Percentiles rank a stretch among this genome's conserved stretches.
Evolutionary conservation across 2,888 invertebrate species (phyloP).

Genomic region (Cantharis lateralis): DNA sequence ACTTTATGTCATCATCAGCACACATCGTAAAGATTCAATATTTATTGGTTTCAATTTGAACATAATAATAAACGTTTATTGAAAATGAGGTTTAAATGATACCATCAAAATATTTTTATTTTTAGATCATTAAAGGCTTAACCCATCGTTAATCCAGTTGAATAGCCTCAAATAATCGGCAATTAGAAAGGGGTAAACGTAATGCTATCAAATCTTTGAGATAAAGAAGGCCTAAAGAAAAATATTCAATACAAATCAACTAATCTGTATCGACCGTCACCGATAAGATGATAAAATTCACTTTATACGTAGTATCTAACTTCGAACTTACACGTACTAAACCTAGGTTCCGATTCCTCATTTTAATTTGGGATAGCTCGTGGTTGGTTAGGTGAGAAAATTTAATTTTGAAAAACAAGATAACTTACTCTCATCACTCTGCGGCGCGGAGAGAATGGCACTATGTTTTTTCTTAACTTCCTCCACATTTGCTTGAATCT

Average conservation of each 20-base stretch:
- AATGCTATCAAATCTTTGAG: no score
- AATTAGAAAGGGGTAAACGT: no score
- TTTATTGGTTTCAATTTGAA: neutral
- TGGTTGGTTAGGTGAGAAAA: neutral
- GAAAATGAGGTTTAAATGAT: neutral
- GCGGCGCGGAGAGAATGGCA: conserved; percentile 97
- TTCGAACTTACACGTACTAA: no score
- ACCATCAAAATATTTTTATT: no score
- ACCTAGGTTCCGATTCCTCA: no score
- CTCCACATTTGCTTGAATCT: conserved; percentile 98
- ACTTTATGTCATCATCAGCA: no score
- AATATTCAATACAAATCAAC: neutral
- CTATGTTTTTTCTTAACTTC: conserved; percentile 99
- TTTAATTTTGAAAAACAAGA: neutral
- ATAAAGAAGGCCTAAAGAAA: no score
- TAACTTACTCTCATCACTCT: conserved; percentile 96
- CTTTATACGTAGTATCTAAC: no score
- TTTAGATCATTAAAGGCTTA: neutral
- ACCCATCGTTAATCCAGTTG: neutral
- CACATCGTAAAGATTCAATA: no score
- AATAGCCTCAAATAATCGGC: neutral
- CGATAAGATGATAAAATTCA: no score
- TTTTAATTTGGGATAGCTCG: neutral
- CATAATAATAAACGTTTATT: neutral
- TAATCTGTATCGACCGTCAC: neutral